Percentiles rank a stretch among this genome's conserved stretches.
Evolutionary conservation across 64 coral and sea anemone genomes (phyloP).

Genomic region (Porites australiensis): DNA sequence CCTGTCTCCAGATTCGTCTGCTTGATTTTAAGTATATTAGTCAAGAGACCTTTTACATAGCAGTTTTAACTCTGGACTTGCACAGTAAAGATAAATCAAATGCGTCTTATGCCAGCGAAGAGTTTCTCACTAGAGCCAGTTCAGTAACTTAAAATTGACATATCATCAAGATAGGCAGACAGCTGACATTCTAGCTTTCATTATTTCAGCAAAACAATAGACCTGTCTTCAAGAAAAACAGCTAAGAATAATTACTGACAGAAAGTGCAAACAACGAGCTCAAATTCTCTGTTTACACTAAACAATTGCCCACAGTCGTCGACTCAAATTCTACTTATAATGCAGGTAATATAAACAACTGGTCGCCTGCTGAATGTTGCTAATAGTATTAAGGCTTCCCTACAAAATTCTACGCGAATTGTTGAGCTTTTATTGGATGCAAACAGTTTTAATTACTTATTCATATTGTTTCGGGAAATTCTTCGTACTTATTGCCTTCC

Average conservation of each 20-base stretch:
- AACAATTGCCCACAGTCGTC: neutral
- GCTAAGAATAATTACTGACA: conserved; percentile 20
- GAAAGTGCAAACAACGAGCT: conserved; percentile 6
- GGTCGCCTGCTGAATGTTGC: neutral
- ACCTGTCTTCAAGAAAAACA: conserved; percentile 36
- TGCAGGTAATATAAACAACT: neutral
- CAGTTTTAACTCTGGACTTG: neutral
- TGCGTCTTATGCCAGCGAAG: neutral
- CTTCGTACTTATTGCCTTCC: conserved; percentile 11
- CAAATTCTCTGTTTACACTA: neutral
- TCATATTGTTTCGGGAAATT: conserved; percentile 3
- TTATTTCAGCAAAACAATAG: conserved; percentile 29
- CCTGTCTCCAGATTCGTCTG: neutral
- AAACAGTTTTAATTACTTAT: neutral
- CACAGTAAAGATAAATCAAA: neutral
- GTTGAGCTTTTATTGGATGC: conserved; percentile 11
- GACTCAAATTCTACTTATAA: neutral
- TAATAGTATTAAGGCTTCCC: neutral
- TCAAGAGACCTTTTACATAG: neutral
- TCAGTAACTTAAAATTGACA: neutral
- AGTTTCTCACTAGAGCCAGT: neutral
- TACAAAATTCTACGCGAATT: neutral
- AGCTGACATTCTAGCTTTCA: conserved; percentile 13
- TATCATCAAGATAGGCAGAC: neutral
- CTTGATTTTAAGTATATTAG: neutral